Percentiles rank a stretch among this genome's conserved stretches.
phyloP scores from a whole-genome alignment of 1,140 invertebrate genomes.

The Brevipalpus yothersi region DNA sequence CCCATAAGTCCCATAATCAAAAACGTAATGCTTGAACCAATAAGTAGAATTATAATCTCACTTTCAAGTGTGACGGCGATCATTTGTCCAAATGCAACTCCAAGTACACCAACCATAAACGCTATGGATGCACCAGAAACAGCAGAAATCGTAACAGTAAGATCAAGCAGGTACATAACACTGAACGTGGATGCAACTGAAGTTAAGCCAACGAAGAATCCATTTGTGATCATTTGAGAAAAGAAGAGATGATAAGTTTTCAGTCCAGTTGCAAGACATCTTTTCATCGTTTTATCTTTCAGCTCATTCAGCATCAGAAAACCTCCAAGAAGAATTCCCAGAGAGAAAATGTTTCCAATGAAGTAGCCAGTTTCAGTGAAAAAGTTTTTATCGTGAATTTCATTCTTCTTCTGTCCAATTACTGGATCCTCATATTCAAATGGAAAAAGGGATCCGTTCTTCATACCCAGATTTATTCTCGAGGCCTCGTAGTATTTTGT shows the following conservation, averaged over 20 bases:
- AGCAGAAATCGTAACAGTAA: not conserved
- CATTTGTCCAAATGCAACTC: too few relatives aligned
- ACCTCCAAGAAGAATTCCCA: not conserved
- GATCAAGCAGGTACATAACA: too few relatives aligned
- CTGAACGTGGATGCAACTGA: not conserved
- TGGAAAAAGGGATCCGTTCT: too few relatives aligned
- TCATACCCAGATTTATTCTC: not conserved
- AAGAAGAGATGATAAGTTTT: constrained; percentile 63
- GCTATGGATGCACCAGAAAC: not conserved
- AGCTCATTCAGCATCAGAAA: constrained; percentile 28
- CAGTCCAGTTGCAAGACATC: constrained; percentile 67
- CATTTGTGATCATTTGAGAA: constrained; percentile 40
- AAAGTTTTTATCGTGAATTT: too few relatives aligned
- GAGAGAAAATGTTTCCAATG: not conserved
- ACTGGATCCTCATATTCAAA: too few relatives aligned
- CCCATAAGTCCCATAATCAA: constrained; percentile 27
- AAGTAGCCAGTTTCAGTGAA: too few relatives aligned
- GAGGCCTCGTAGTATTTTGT: not conserved
- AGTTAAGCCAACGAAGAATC: too few relatives aligned
- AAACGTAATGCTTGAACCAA: constrained; percentile 24
- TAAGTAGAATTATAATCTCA: too few relatives aligned
- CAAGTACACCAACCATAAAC: too few relatives aligned
- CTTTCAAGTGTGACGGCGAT: too few relatives aligned
- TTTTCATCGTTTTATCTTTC: constrained; percentile 57
- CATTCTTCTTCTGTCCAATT: too few relatives aligned